Evolutionary conservation across 2,113 vertebrate genomes (phyloP), one percentile per base, ranked within the genome.

Genomic region (Nerophis lumbriciformis): DNA sequence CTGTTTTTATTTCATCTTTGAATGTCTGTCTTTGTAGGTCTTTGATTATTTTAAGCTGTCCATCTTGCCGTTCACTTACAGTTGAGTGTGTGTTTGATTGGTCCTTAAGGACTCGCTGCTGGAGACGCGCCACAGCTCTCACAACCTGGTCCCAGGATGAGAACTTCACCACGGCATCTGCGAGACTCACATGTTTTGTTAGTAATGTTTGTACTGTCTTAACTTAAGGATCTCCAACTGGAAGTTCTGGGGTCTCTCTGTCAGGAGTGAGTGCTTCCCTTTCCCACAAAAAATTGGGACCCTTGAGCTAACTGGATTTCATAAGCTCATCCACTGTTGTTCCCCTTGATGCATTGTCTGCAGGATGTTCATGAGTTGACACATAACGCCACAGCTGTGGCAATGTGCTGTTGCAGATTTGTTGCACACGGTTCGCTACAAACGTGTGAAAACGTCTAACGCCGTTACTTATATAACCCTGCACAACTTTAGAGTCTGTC

Each of bases 341-440:
- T 42, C 48, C 48, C 14, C 48, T 6, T 13, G 6, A 49, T 0
- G 28, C 28, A 28, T 28, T 28, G 28, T 68, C 60, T 48, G 16
- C 65, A 35, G 44, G 55, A 47, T 73, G 63, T 5, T 68, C 15
- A 11, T 59, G 4, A 4, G 49, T 54, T 0, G 51, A n/a, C 4
- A 68, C 49, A 12, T 58, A 62, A 19, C 19, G 19, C 70, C 16
- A 62, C 15, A 66, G 64, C 8, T 56, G 11, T n/a, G 64, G 62
- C 9, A 13, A 4, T 8, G 60, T 21, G 21, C 11, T 64, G 16
- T 10, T 49, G n/a, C 42, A 35, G 1, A 63, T 73, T 39, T 59
- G 67, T 37, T 73, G 65, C 21, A 72, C 45, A 13, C 64, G 15
- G 14, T 67, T 67, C 4, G 59, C n/a, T 6, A 72, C 63, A 35